These are phyloP conservation scores for Neopelma chrysocephalum DNA, from an alignment of 2,797 vertebrate genomes.

Conservation along the genomic window DNA sequence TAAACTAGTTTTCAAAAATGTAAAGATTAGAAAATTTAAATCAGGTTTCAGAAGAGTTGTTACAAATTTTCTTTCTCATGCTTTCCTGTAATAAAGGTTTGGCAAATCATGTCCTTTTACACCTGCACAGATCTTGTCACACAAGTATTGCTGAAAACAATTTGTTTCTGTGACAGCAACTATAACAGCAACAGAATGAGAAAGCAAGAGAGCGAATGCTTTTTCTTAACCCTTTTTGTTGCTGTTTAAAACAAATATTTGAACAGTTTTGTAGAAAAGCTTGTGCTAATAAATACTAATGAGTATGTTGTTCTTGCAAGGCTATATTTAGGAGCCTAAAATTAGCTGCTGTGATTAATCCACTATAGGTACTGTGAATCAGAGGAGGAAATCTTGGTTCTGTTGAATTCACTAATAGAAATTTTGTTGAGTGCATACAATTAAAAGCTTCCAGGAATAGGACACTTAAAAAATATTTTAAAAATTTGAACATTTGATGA, in stretches of 20 bases:
- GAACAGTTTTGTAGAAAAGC: background rate
- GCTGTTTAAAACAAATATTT: background rate
- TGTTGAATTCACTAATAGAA: background rate
- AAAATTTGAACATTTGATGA: background rate
- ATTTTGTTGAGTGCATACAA: background rate
- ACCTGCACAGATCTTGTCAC: background rate
- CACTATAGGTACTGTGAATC: background rate
- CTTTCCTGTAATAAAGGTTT: background rate
- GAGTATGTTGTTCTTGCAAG: background rate
- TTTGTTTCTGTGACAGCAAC: background rate
- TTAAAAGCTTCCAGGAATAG: background rate
- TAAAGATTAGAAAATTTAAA: background rate
- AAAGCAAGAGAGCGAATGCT: background rate
- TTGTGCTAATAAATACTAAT: background rate
- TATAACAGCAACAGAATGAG: background rate
- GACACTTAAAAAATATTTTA: background rate
- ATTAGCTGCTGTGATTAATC: constrained; percentile 17
- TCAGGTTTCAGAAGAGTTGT: background rate
- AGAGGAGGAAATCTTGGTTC: background rate
- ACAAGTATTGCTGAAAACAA: background rate
- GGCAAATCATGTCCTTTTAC: background rate
- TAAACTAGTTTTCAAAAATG: background rate
- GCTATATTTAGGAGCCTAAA: background rate
- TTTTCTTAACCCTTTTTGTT: background rate
- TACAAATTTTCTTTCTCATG: background rate